Conservation (phyloP, 1,140 invertebrate species). For the Caenorhabditis inopinata region DNA sequence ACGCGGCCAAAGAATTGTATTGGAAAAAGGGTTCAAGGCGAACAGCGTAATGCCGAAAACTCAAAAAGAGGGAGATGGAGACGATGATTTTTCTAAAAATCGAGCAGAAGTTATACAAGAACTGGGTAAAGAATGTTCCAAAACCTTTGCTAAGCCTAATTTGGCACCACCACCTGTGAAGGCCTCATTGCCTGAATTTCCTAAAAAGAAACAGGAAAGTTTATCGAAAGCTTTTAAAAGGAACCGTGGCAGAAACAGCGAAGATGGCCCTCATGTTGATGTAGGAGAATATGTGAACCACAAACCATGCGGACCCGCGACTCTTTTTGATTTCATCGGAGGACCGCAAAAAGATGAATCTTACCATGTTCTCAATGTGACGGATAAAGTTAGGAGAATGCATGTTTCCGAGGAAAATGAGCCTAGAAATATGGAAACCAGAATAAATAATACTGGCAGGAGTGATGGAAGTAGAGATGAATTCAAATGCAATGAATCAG, state of each 20-base stretch:
- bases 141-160: background rate
- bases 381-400: no score
- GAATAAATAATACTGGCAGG: no score
- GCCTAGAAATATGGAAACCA: no score
- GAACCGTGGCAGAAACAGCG: background rate
- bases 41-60: constrained; percentile 8
- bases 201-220: background rate
- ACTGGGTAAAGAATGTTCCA: background rate
- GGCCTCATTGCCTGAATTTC: background rate
- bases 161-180: background rate
- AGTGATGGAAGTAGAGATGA: no score
- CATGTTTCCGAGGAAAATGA: no score
- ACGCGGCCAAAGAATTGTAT: background rate
- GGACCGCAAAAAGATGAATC: background rate
- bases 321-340: constrained; percentile 14
- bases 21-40: constrained; percentile 13
- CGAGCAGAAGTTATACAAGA: background rate
- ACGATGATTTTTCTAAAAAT: constrained; percentile 5
- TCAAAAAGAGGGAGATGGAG: background rate
- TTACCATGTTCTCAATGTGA: no score
- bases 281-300: constrained; percentile 9
- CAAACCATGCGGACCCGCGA: background rate
- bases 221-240: background rate
- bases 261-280: background rate
- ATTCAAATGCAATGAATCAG: no score